A percentile compares a stretch with the other conserved stretches of the same genome.
Evolutionary conservation across 2,888 invertebrate species (phyloP).

Genomic region (Auanema sp.): DNA sequence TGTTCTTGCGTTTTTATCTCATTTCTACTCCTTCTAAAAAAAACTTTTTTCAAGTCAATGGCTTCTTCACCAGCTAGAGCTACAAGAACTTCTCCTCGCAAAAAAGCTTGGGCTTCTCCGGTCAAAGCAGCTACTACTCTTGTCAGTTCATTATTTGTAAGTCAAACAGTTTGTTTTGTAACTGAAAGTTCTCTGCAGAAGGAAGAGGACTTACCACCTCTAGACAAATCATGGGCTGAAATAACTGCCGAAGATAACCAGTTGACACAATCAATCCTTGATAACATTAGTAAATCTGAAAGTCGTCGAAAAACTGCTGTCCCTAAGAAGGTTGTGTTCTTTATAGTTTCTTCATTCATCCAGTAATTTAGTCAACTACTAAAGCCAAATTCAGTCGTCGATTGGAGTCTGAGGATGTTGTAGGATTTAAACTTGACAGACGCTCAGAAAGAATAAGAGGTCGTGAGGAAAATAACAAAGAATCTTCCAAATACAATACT

Average conservation of each 20-base stretch:
- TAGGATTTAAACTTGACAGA: not conserved
- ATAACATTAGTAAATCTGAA: slow-evolving; percentile 16
- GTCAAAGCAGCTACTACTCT: slow-evolving; percentile 24
- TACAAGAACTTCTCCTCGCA: slow-evolving; percentile 41
- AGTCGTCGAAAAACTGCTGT: slow-evolving; percentile 26
- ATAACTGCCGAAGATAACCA: slow-evolving; percentile 39
- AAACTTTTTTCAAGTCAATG: too few relatives aligned
- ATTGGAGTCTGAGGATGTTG: not conserved
- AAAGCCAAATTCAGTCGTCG: slow-evolving; percentile 1
- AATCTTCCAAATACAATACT: slow-evolving; percentile 16
- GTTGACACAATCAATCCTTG: slow-evolving; percentile 9
- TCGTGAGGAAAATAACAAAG: slow-evolving; percentile 4
- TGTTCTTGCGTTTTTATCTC: too few relatives aligned
- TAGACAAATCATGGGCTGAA: slow-evolving; percentile 51
- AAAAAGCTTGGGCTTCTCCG: slow-evolving; percentile 47
- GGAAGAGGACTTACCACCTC: slow-evolving; percentile 34
- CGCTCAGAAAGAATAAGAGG: slow-evolving; percentile 5
- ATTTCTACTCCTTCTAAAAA: too few relatives aligned
- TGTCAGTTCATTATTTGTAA: slow-evolving; percentile 29
- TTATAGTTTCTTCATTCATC: not conserved
- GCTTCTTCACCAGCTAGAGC: slow-evolving; percentile 1
- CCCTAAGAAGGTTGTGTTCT: slow-evolving; percentile 25
- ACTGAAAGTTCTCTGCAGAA: slow-evolving; percentile 17
- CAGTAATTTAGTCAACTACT: not conserved
- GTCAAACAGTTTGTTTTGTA: slow-evolving; percentile 11